Evolutionary conservation across 2,888 invertebrate species (phyloP).

Genomic region (Conistra vaccinii): DNA sequence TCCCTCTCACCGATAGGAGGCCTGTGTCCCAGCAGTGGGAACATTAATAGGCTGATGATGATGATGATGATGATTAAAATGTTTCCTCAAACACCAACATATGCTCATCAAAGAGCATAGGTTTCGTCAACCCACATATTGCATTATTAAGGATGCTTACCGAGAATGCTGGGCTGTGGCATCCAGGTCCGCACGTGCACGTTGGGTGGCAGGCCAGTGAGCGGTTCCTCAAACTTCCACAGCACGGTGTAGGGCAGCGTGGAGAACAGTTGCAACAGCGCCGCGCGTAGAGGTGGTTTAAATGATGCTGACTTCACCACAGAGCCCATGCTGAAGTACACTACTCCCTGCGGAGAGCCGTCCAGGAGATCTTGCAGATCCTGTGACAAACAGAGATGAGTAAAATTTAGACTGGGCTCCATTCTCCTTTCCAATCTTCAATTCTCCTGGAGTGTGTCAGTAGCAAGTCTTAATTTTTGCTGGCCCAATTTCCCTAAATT

Average conservation of each 20-base stretch:
- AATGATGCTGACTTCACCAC: slow-evolving; percentile 74
- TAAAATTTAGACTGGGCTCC: no score
- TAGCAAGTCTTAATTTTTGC: not conserved
- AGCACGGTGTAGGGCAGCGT: slow-evolving; percentile 82
- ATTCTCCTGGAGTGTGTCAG: not conserved
- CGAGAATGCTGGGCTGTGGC: slow-evolving; percentile 89
- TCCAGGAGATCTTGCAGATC: slow-evolving; percentile 81
- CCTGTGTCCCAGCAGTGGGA: no score
- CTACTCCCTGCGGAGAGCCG: slow-evolving; percentile 75
- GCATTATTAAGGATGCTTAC: slow-evolving; percentile 68
- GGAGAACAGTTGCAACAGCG: slow-evolving; percentile 71
- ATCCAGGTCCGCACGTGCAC: slow-evolving; percentile 87
- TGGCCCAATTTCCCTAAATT: not conserved
- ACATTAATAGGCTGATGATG: no score
- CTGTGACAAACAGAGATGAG: slow-evolving; percentile 61
- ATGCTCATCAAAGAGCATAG: not conserved
- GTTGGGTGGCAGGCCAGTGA: slow-evolving; percentile 80
- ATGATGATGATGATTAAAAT: no score
- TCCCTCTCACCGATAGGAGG: no score
- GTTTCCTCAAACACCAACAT: no score
- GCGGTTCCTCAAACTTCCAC: slow-evolving; percentile 88
- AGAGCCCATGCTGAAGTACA: slow-evolving; percentile 86
- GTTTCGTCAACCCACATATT: not conserved
- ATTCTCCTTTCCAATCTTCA: not conserved
- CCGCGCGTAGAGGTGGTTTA: slow-evolving; percentile 65